A percentile compares a stretch with the other conserved stretches of the same genome.
phyloP scores from a whole-genome alignment of 1,140 invertebrate species.

The Drosophila grimshawi region DNA sequence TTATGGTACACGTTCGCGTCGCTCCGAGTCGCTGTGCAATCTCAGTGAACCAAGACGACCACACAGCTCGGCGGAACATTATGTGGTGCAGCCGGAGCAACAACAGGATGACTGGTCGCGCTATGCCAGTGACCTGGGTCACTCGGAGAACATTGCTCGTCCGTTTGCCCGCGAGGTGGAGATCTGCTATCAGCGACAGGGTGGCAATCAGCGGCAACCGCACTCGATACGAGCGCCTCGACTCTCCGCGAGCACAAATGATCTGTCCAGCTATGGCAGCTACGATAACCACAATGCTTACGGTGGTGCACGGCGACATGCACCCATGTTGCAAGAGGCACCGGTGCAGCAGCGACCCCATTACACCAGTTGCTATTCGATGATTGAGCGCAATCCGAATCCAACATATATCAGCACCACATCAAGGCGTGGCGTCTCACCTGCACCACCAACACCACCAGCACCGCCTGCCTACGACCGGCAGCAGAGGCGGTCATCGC shows the following conservation, averaged over 20 bases:
- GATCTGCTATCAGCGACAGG: conserved; percentile 78
- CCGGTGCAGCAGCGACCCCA: conserved; percentile 67
- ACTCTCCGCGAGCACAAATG: conserved; percentile 74
- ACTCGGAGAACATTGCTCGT: conserved; percentile 78
- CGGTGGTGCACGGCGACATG: conserved; percentile 59
- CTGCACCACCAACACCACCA: conserved; percentile 83
- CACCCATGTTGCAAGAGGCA: conserved; percentile 71
- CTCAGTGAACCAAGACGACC: conserved; percentile 54
- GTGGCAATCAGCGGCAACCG: conserved; percentile 15
- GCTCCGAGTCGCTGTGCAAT: conserved; percentile 76
- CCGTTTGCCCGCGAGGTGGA: conserved; percentile 80
- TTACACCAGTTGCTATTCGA: conserved; percentile 82
- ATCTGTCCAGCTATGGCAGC: conserved; percentile 59
- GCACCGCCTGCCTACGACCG: conserved; percentile 80
- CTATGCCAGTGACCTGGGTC: conserved; percentile 75
- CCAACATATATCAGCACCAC: conserved; percentile 85
- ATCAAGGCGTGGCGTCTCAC: conserved; percentile 85
- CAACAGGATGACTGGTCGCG: conserved; percentile 72
- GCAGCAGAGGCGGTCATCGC: conserved; percentile 85
- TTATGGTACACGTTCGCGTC: conserved; percentile 35
- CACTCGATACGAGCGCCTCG: conserved; percentile 73
- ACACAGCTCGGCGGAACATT: conserved; percentile 61
- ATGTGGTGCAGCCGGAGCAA: conserved; percentile 9
- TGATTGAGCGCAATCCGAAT: conserved; percentile 85
- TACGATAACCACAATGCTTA: conserved; percentile 74